phyloP scores from a whole-genome alignment of 2,113 vertebrate genomes.

The Melanocharis versteri region DNA sequence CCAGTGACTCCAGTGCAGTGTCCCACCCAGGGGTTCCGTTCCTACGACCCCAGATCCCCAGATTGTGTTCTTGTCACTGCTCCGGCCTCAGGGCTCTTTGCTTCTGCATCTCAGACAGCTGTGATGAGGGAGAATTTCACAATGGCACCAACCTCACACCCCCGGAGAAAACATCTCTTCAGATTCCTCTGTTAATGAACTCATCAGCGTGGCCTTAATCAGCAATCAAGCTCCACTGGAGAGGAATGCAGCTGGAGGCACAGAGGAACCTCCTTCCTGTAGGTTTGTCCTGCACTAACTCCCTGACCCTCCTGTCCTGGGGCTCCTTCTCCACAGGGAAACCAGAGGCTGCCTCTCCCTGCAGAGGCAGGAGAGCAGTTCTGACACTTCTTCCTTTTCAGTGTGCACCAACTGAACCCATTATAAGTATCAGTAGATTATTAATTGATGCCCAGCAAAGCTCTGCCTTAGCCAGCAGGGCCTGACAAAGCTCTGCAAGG shows the following conservation, averaged over 20 bases:
- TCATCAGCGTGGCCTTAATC: not conserved
- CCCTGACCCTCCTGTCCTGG: not conserved
- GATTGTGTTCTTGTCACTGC: not conserved
- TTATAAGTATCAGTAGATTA: not conserved
- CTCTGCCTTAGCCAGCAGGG: not conserved
- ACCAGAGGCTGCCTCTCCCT: not conserved
- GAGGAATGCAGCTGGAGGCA: not conserved
- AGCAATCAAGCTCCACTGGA: not conserved
- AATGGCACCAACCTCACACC: not conserved
- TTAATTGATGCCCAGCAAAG: not conserved
- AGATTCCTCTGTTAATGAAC: conserved; percentile 40
- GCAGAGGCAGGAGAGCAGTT: not conserved
- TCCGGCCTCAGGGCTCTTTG: conserved; percentile 11
- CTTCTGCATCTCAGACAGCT: conserved; percentile 13
- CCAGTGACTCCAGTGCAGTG: not conserved
- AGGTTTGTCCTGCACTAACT: not conserved
- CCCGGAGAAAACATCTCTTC: conserved; percentile 15
- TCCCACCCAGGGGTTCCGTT: not conserved
- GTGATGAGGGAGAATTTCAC: not conserved
- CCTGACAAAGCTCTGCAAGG: not conserved
- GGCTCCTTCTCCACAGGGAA: not conserved
- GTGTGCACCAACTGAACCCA: not conserved
- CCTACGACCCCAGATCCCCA: not conserved
- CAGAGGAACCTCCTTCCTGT: not conserved
- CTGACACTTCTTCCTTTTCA: not conserved